These are phyloP conservation scores for Ornithorhynchus anatinus DNA, from an alignment of 2,113 vertebrate genomes.

Conservation along the genomic window DNA sequence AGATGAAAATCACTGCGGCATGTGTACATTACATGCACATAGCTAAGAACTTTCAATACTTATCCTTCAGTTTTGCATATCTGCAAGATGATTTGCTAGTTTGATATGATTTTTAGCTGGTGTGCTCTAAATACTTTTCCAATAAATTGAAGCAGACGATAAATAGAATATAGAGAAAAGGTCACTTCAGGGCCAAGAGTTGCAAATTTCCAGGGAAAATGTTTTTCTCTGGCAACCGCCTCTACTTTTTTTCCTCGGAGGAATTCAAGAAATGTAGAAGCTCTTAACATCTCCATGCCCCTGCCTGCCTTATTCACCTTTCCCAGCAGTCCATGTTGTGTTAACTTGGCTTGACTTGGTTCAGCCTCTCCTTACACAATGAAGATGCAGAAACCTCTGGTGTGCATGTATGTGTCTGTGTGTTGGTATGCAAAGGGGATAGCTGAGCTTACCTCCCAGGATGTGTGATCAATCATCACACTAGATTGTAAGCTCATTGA, in stretches of 20 bases:
- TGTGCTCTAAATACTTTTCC: background rate
- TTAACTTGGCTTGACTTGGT: background rate
- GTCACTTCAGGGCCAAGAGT: background rate
- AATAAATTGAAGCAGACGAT: conserved; percentile 1
- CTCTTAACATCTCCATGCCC: background rate
- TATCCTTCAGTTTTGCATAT: background rate
- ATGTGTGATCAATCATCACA: background rate
- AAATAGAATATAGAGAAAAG: conserved; percentile 27
- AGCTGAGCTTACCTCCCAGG: background rate
- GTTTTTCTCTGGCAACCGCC: background rate
- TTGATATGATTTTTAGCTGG: conserved; percentile 46
- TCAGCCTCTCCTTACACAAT: background rate
- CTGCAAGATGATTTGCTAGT: conserved; percentile 25
- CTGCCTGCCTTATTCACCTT: background rate
- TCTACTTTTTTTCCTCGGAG: background rate
- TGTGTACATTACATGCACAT: conserved; percentile 23
- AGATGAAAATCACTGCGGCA: conserved; percentile 14
- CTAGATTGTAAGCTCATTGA: background rate
- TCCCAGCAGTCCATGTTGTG: background rate
- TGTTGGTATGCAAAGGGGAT: background rate
- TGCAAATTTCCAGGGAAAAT: background rate
- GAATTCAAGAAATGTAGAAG: background rate
- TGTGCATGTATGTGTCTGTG: no score
- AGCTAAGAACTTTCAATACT: conserved; percentile 41
- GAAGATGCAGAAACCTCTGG: background rate